A percentile compares a stretch with the other conserved stretches of the same genome.
Evolutionary conservation across 2,113 vertebrate genomes (phyloP).

Genomic region (Edolisoma coerulescens): DNA sequence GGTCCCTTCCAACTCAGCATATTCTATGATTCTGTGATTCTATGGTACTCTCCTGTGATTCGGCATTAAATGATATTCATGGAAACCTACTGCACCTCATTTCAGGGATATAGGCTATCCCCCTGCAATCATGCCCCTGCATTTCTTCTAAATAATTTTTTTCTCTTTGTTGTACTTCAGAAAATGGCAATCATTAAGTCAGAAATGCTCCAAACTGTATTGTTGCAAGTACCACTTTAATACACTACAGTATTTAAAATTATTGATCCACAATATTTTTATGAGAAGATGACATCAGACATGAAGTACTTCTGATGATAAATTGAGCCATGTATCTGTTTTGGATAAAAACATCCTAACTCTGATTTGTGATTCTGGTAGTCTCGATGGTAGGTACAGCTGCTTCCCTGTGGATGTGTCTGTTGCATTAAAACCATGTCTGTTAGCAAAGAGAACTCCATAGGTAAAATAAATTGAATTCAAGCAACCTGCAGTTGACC

Average conservation of each 20-base stretch:
- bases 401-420: background rate
- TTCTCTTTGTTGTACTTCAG: background rate
- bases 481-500: background rate
- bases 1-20: background rate
- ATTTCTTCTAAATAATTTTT: background rate
- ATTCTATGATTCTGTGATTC: background rate
- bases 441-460: background rate
- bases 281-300: background rate
- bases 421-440: background rate
- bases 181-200: background rate
- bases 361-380: background rate
- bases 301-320: background rate
- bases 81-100: slow-evolving; percentile 38
- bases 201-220: background rate
- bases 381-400: background rate
- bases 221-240: background rate
- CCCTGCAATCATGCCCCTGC: background rate
- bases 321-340: background rate
- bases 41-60: slow-evolving; percentile 33
- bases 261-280: background rate
- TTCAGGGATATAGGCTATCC: slow-evolving; percentile 48
- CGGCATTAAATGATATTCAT: background rate
- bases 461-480: background rate
- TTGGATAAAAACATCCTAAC: background rate
- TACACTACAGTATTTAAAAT: background rate